A percentile compares a stretch with the other conserved stretches of the same genome.
These are phyloP conservation scores for Bucco capensis DNA, from an alignment of 2,113 vertebrate species.

Conservation along the genomic window DNA sequence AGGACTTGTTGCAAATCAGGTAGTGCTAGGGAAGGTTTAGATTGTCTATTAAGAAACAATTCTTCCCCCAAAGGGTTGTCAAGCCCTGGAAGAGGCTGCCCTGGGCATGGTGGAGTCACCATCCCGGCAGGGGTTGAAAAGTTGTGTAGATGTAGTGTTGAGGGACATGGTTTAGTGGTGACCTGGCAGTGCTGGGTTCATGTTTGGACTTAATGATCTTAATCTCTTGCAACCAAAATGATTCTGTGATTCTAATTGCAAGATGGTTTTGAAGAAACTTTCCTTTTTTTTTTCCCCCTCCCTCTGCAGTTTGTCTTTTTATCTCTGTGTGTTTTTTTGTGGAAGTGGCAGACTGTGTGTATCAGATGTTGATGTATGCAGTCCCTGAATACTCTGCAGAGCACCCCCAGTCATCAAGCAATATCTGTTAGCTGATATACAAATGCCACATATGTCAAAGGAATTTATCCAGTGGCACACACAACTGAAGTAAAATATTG, in stretches of 20 bases:
- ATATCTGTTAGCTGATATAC: constrained; percentile 60
- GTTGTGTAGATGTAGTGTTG: no score
- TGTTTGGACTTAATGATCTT: no score
- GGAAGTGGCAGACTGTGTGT: constrained; percentile 30
- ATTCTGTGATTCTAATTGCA: neutral
- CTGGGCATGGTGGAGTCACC: no score
- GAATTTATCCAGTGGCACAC: constrained; percentile 73
- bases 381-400: constrained; percentile 33
- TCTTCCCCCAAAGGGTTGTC: no score
- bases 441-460: constrained; percentile 67
- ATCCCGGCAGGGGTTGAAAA: no score
- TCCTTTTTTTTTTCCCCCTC: neutral
- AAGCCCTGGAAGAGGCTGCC: no score
- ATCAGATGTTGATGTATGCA: constrained; percentile 51
- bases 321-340: neutral
- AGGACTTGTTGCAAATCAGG: neutral
- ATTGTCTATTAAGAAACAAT: no score
- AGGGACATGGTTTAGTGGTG: no score
- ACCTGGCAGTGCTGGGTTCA: no score
- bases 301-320: neutral
- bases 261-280: constrained; percentile 29
- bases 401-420: constrained; percentile 50
- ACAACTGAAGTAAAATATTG: constrained; percentile 72
- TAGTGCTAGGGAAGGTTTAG: no score
- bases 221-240: no score